Base-by-base conservation (phyloP, 1,140 invertebrate genomes). In the Probaryconus sp. region DNA sequence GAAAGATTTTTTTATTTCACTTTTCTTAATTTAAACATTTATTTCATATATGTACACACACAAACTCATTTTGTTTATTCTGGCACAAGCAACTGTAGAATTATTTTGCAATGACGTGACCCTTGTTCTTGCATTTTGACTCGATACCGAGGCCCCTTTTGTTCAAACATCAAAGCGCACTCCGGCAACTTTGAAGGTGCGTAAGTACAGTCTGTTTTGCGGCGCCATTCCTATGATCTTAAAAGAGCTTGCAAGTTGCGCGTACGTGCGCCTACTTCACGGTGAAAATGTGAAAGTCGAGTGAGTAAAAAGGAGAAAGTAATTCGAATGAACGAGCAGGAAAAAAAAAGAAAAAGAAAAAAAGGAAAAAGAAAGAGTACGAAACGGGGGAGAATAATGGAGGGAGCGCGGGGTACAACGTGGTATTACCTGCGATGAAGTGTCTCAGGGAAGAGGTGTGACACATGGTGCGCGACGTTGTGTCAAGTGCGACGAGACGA, bases 91-190 rank as follows among this genome's bases (percentile, higher is more conserved):
- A 55, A 56, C 24, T 56, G 51, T 67, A 56, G 51, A 38, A 40
- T 55, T 31, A 31, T 10, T 51, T 31, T 20, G 11, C 45, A 14
- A 43, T 48, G 28, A 64, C 53, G 48, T 65, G 65, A 72, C 60
- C 61, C 26, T 50, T 45, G 68, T 68, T 50, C 51, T 60, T 58
- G 48, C 61, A 38, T 63, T 67, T 64, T 68, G 60, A 73, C 75
- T 79, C 56, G 56, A 76, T 76, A 73, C 73, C 58, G 58, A 48
- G 50, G 63, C 53, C 65, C 56, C 56, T 67, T 73, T 71, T 76
- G 71, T 71, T 75, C 70, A 63, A 60, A 79, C 74, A 77, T 79
- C 78, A 79, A 79, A 79, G 68, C 33, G 37, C 47, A 50, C 64
- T 65, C 47, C 58, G 45, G 17, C 47, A 74, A 72, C 68, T 77